Percentiles rank a stretch among this genome's conserved stretches.
Evolutionary conservation across 1,140 invertebrate species (phyloP).

Genomic region (Micrasema longulum): DNA sequence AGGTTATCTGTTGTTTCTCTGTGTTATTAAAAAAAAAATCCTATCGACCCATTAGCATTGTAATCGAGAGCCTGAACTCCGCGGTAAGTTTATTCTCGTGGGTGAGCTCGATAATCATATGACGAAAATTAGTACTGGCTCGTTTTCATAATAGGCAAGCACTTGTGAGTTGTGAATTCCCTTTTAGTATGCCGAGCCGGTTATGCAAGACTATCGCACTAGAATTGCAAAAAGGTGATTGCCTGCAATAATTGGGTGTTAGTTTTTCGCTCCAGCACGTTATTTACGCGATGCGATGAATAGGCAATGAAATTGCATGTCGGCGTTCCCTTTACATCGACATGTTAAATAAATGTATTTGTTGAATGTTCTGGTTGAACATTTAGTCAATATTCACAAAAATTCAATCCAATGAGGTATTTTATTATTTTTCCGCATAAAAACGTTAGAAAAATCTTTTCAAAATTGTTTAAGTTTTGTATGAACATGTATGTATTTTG

Average conservation of each 20-base stretch:
- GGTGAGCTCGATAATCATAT: slow-evolving; percentile 25
- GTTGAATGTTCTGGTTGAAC: neutral
- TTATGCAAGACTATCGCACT: slow-evolving; percentile 8
- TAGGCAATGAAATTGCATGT: slow-evolving; percentile 13
- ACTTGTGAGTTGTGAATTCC: slow-evolving; percentile 23
- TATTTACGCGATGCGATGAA: slow-evolving; percentile 15
- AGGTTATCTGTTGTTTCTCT: too few relatives aligned
- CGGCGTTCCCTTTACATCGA: too few relatives aligned
- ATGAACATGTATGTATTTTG: too few relatives aligned
- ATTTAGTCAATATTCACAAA: neutral
- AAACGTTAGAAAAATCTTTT: too few relatives aligned
- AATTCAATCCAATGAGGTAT: neutral
- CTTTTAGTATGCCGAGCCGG: slow-evolving; percentile 17
- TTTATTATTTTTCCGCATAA: too few relatives aligned
- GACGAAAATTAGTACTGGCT: slow-evolving; percentile 29
- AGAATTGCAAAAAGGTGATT: slow-evolving; percentile 33
- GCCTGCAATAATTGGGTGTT: slow-evolving; percentile 24
- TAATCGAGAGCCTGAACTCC: too few relatives aligned
- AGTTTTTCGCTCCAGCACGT: slow-evolving; percentile 23
- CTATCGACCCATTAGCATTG: too few relatives aligned
- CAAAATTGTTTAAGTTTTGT: too few relatives aligned
- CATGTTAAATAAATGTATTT: slow-evolving; percentile 1
- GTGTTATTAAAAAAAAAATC: too few relatives aligned
- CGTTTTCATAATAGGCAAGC: slow-evolving; percentile 27
- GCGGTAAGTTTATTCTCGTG: slow-evolving; percentile 3